Base-by-base conservation (phyloP, 2,888 invertebrate genomes). In the Terebella lapidaria region DNA sequence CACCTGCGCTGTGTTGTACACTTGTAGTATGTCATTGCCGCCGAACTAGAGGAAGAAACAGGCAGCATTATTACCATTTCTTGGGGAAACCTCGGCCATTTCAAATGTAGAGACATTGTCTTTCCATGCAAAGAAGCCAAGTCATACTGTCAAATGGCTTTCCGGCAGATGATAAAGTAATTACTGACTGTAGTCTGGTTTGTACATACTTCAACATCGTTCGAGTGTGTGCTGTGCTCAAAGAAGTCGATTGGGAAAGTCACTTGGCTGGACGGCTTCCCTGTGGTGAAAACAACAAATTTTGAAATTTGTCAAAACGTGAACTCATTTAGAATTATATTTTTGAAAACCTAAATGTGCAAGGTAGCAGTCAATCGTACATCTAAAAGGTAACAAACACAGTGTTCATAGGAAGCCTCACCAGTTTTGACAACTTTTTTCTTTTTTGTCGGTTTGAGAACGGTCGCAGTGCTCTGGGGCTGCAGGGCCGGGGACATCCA, bases 211-310 rank as follows among this genome's bases (percentile, higher is more conserved):
- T 96, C 96, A 0, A 95, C 88, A 72, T 96, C 95, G 67, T 89
- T 90, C 86, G 95, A 88, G 10, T 88, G 86, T 58, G 90, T 89
- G 78, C 94, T 94, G 76, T 94, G 91, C 79, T 97, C 96, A 81
- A 97, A 97, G 85, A 95, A 96, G 78, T 97, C 97, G 42, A 94
- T 89, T 0, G 95, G 93, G 81, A 96, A 94, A 45, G 87, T 85
- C 0, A 91, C 86, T 1, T 86, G 84, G 30, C 87, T 87, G 4
- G 71, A 61, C 3, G 73, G 72, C 1, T 74, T 71, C 15, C 75
- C 76, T 75, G 65, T 18, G 64, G 58, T 2, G 25, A 20, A 53
- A 51, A 45, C 22, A 56, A 22, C 24, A 53, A 26, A 5, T 53
- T 10, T 53, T 53, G 27, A 53, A 5, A 53, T 5, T 4, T 25